These are phyloP conservation scores for Valencia hispanica DNA, from an alignment of 2,797 vertebrate species.

Conservation along the genomic window DNA sequence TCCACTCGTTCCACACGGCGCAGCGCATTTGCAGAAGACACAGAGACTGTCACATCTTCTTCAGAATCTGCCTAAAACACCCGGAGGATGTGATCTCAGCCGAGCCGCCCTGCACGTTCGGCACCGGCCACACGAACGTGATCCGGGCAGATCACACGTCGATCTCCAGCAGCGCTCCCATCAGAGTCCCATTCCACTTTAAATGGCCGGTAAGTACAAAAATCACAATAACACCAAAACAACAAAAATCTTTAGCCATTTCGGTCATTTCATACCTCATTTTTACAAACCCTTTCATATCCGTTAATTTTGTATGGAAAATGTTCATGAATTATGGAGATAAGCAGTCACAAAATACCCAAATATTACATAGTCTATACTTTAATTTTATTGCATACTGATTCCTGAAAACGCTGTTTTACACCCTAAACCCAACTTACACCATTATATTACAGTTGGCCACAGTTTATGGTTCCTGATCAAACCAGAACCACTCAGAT, in stretches of 20 bases:
- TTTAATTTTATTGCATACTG: neutral
- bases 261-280: neutral
- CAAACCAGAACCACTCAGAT: neutral
- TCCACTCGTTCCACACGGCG: slow-evolving; percentile 84
- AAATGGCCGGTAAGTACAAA: slow-evolving; percentile 86
- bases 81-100: slow-evolving; percentile 84
- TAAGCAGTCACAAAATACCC: neutral
- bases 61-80: slow-evolving; percentile 88
- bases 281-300: neutral
- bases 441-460: neutral
- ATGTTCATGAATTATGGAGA: neutral
- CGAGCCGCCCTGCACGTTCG: slow-evolving; percentile 86
- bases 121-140: slow-evolving; percentile 83
- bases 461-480: neutral
- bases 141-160: slow-evolving; percentile 80
- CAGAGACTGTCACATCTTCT: slow-evolving; percentile 86
- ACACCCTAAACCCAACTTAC: neutral
- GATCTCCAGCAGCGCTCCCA: slow-evolving; percentile 78
- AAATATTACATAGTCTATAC: neutral
- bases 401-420: neutral
- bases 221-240: neutral
- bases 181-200: slow-evolving; percentile 87
- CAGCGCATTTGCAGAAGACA: slow-evolving; percentile 74
- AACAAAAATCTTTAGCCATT: neutral
- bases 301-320: neutral